Base-by-base conservation (phyloP, 2,113 vertebrate genomes). In the Acanthisitta chloris region DNA sequence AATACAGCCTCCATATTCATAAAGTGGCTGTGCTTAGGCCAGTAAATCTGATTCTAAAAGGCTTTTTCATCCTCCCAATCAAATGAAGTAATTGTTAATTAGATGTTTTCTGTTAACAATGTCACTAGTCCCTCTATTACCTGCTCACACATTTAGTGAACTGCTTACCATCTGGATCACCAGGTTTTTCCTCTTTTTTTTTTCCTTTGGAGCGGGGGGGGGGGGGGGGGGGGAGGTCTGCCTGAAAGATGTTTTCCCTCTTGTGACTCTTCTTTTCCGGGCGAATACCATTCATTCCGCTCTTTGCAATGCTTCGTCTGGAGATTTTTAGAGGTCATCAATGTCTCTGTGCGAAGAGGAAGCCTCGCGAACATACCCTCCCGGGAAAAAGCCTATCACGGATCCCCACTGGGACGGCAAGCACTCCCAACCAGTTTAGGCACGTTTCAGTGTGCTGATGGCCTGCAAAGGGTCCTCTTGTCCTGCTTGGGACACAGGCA, bases 61-160 rank as follows among this genome's bases (percentile, higher is more conserved):
- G 25, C 42, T 97, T 98, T 97, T 97, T 97, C 96, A 95, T 95
- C 92, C 77, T 97, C 96, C 58, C 43, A 97, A 95, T 98, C 96
- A 98, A 97, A 97, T 97, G 52, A 98, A 98, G 95, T 97, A 86
- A 97, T 76, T 97, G 94, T 96, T 97, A 98, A 98, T 98, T 98
- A 98, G 92, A 96, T 86, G 90, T 77, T 97, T 96, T 97, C 94
- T 97, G 82, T 96, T 97, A 95, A 97, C 92, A 95, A 12, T 87
- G 82, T 98, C 81, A 18, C 85, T 97, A 77, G 96, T 96, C 80
- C 88, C 71, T 67, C 19, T 38, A 7, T 97, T 97, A 97, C 88
- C 96, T 97, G 92, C 97, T 97, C 90, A 88, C 94, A 91, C 81
- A 88, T 81, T 57, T 88, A 43, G 70, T 58, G 92, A 74, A 70